Evolutionary conservation across 2,888 invertebrate genomes (phyloP).

Genomic region (Taenaris catops): DNA sequence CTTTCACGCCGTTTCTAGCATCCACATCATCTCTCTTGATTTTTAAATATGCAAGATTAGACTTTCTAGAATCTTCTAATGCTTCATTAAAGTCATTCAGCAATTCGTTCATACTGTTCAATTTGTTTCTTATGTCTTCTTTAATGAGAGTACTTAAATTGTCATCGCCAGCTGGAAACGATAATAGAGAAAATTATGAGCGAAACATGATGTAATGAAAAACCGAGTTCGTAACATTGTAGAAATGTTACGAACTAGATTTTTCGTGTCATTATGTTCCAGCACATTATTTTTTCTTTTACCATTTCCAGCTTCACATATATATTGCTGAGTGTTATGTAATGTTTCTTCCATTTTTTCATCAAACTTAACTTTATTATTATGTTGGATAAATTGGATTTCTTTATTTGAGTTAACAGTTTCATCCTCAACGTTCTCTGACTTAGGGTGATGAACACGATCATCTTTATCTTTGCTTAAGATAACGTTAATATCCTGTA

Average conservation of each 20-base stretch:
- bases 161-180: constrained; percentile 66
- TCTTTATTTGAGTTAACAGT: background rate
- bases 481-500: constrained; percentile 46
- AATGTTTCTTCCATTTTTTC: constrained; percentile 51
- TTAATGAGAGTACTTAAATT: constrained; percentile 61
- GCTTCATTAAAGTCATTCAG: constrained; percentile 66
- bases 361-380: constrained; percentile 33
- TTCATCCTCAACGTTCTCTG: too few species aligned
- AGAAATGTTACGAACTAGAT: constrained; percentile 40
- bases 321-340: constrained; percentile 45
- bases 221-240: too few species aligned
- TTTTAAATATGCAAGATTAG: constrained; percentile 55
- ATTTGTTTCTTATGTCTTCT: constrained; percentile 69
- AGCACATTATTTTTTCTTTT: constrained; percentile 47
- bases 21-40: constrained; percentile 50
- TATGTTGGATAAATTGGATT: background rate
- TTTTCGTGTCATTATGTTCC: constrained; percentile 64
- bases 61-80: constrained; percentile 61
- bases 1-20: constrained; percentile 25
- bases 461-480: constrained; percentile 31
- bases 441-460: too few species aligned
- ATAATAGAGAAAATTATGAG: too few species aligned
- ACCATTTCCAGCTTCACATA: constrained; percentile 43
- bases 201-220: too few species aligned
- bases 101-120: constrained; percentile 69